Base-by-base conservation (phyloP, 2,797 vertebrate species). In the Rhinella marina region DNA sequence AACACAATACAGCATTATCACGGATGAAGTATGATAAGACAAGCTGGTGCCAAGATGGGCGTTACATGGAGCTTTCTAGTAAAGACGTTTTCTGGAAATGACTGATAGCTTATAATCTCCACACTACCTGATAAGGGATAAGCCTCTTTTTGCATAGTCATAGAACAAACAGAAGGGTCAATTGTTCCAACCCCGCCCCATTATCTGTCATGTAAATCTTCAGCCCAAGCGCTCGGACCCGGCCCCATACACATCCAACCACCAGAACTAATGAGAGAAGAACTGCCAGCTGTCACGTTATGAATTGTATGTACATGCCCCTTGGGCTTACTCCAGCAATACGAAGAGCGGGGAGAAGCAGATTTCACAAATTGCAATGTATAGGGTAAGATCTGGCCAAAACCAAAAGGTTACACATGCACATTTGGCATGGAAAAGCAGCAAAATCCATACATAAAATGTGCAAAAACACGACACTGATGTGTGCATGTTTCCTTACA, bases 91-190 rank as follows among this genome's bases (percentile, higher is more conserved):
- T 75, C 72, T 75, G 72, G 6, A 50, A 52, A 10, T 13, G 21
- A 52, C 72, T 52, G 72, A 75, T 75, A 52, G n/a, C n/a, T 50
- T 14, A 41, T 13, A 4, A 21, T 48, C n/a, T 52, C 17, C n/a
- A 2, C 48, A n/a, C 41, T 10, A 50, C 32, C 21, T 52, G 72
- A 52, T 75, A 75, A 23, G 72, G 72, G 72, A 50, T 50, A 52
- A 75, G 72, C 72, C 41, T 50, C 41, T 50, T 75, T 75, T n/a
- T 75, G 72, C 41, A 75, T 7, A 73, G 32, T 73, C 70, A 48
- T 13, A 52, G 2, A 52, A 50, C 23, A 50, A 10, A 52, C 41
- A 75, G n/a, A 75, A 52, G 21, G 7, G 41, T 50, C 48, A 5
- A 75, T 75, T 52, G 72, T 75, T 70, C 68, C 68, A 17, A 5